phyloP scores from a whole-genome alignment of 1,140 invertebrate species.

The Nephila pilipes region DNA sequence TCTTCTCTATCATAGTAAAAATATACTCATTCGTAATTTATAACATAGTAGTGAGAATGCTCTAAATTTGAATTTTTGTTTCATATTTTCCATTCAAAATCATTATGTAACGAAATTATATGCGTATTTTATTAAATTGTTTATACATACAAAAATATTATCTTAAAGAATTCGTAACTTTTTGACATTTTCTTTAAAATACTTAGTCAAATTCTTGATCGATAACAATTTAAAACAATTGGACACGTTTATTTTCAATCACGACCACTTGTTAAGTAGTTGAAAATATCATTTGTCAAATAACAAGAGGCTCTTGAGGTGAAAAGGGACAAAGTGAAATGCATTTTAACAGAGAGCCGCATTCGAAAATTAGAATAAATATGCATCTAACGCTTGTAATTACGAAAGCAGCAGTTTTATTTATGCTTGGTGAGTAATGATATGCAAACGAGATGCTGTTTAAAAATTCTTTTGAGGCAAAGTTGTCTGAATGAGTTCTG shows the following conservation, averaged over 20 bases:
- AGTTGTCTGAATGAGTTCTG: not conserved
- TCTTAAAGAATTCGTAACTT: no score
- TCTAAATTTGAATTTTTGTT: no score
- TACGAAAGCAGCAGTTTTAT: not conserved
- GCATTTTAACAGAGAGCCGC: not conserved
- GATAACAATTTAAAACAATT: not conserved
- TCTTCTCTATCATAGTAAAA: no score
- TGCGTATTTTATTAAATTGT: no score
- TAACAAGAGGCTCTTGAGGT: not conserved
- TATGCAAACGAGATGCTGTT: constrained; percentile 6
- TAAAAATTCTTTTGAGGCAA: not conserved
- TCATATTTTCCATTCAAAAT: no score
- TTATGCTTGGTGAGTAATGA: not conserved
- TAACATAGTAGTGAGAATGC: no score
- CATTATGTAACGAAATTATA: no score
- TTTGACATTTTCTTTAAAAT: no score
- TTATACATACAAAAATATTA: no score
- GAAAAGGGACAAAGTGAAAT: not conserved
- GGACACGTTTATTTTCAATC: not conserved
- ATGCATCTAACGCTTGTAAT: not conserved
- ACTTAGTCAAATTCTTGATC: no score
- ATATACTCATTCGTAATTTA: no score
- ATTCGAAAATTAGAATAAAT: constrained; percentile 6
- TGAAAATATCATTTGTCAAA: not conserved
- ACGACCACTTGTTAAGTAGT: not conserved